These are phyloP conservation scores for Drosophila quadrilineata DNA, from an alignment of 1,140 invertebrate species.

Conservation along the genomic window DNA sequence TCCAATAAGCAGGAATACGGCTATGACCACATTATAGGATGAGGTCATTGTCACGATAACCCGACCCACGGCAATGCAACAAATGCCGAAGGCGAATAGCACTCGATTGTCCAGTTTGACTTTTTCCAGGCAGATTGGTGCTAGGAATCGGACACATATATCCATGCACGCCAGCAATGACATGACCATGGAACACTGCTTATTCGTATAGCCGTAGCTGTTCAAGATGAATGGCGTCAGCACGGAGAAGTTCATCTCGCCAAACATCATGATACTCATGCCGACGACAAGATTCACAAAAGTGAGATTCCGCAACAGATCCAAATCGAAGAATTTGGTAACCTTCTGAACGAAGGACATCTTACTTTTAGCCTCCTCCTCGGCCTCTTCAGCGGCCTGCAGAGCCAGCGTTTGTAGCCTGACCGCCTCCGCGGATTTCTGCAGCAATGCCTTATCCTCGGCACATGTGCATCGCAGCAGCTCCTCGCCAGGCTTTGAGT, in stretches of 20 bases:
- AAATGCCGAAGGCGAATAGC: constrained; percentile 86
- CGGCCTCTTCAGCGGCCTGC: constrained; percentile 25
- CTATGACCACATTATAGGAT: constrained; percentile 59
- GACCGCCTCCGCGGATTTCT: constrained; percentile 53
- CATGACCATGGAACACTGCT: constrained; percentile 84
- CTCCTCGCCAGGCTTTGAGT: constrained; percentile 48
- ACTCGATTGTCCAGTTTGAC: constrained; percentile 85
- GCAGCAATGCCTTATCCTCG: constrained; percentile 62
- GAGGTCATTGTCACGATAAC: constrained; percentile 60
- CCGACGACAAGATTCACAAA: constrained; percentile 87
- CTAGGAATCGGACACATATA: constrained; percentile 84
- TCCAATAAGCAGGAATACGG: constrained; percentile 82
- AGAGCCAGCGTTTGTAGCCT: constrained; percentile 19
- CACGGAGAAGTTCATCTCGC: constrained; percentile 87
- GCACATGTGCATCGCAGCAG: constrained; percentile 63
- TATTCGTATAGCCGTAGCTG: constrained; percentile 83
- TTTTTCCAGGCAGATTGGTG: constrained; percentile 84
- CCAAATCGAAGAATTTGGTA: constrained; percentile 85
- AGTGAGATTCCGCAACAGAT: constrained; percentile 85
- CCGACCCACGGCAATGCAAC: constrained; percentile 84
- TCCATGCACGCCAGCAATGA: constrained; percentile 84
- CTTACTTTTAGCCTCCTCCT: constrained; percentile 61
- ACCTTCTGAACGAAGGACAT: constrained; percentile 82
- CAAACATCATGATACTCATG: constrained; percentile 86
- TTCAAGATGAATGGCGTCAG: constrained; percentile 86